Evolutionary conservation across 2,888 invertebrate genomes (phyloP).

Genomic region (Hirudinaria manillensis): DNA sequence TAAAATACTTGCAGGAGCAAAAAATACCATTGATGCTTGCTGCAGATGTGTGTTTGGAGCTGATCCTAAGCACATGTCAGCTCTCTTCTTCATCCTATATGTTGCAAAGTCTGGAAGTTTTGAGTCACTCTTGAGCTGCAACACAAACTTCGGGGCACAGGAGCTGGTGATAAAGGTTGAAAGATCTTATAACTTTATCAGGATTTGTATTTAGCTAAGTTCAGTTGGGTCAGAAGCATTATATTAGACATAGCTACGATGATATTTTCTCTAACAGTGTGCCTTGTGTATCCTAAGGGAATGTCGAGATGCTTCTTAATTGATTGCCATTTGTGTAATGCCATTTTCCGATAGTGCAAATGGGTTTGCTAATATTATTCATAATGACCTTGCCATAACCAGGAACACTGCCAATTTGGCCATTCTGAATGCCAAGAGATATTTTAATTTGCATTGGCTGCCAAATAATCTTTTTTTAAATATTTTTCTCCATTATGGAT

Average conservation of each 20-base stretch:
- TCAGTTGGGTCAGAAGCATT: too few species aligned
- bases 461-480: too few species aligned
- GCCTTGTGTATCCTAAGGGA: not conserved
- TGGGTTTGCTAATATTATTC: too few species aligned
- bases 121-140: slow-evolving; percentile 46
- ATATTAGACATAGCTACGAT: not conserved
- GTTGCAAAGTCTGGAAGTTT: slow-evolving; percentile 48
- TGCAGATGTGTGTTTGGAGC: slow-evolving; percentile 49
- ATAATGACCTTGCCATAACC: too few species aligned
- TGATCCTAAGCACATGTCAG: slow-evolving; percentile 49
- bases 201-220: too few species aligned
- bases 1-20: slow-evolving; percentile 42
- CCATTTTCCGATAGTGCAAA: not conserved
- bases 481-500: too few species aligned
- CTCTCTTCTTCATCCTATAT: slow-evolving; percentile 49
- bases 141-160: slow-evolving; percentile 46
- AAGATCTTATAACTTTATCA: not conserved
- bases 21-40: slow-evolving; percentile 45
- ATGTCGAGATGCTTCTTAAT: not conserved
- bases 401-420: too few species aligned
- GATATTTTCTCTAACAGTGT: too few species aligned
- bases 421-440: too few species aligned
- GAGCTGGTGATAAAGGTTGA: slow-evolving; percentile 49
- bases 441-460: too few species aligned
- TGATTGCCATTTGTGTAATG: not conserved